These are phyloP conservation scores for Gyrodactylus salaris DNA, from an alignment of 1,140 invertebrate genomes.

Conservation along the genomic window DNA sequence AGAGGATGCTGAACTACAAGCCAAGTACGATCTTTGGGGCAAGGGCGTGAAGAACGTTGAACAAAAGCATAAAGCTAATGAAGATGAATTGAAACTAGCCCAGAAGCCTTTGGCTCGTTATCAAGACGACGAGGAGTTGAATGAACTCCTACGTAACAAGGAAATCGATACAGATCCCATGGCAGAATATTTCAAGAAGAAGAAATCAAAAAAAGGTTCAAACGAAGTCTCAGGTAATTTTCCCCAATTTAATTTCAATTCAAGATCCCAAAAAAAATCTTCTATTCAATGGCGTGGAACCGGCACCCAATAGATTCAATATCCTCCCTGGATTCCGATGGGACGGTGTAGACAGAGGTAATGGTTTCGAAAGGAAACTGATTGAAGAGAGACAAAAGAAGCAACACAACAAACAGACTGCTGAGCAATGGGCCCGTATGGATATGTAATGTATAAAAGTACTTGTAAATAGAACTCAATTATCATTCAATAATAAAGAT, in stretches of 20 bases:
- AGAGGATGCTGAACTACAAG: conserved; percentile 29
- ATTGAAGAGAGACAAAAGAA: conserved; percentile 22
- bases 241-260: conserved; percentile 7
- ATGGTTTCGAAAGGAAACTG: conserved; percentile 67
- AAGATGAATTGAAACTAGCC: conserved; percentile 40
- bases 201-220: conserved; percentile 27
- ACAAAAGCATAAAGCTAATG: conserved; percentile 27
- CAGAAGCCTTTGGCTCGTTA: conserved; percentile 57
- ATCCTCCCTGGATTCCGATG: conserved; percentile 68
- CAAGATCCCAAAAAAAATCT: not conserved
- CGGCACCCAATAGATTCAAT: conserved; percentile 52
- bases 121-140: conserved; percentile 51
- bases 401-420: not conserved
- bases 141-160: conserved; percentile 33
- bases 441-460: not conserved
- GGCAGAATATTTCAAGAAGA: conserved; percentile 45
- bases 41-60: conserved; percentile 41
- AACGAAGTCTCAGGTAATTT: conserved; percentile 12
- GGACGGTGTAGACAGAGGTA: conserved; percentile 89
- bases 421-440: not conserved
- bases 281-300: conserved; percentile 7
- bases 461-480: too few relatives aligned
- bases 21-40: conserved; percentile 45
- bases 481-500: too few relatives aligned
- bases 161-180: conserved; percentile 63